Base-by-base conservation (phyloP, 1,140 invertebrate genomes). In the Metaphire vulgaris region DNA sequence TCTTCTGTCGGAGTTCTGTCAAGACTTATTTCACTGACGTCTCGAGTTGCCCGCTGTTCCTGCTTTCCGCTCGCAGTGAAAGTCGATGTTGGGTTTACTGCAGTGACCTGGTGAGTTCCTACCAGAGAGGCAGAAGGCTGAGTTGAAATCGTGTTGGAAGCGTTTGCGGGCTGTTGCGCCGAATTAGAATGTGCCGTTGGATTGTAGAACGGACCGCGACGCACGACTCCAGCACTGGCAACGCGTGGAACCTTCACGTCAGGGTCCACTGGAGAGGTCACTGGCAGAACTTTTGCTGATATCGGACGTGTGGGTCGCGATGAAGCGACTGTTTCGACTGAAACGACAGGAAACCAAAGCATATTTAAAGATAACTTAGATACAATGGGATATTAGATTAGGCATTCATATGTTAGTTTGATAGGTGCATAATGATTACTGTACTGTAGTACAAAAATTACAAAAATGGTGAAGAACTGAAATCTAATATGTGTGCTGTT, bases 1-100 rank as follows among this genome's bases (percentile, higher is more conserved):
- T 84, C 85, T 76, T 86, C 85, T 21, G 85, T 86, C 12, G 85
- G 85, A 0, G 85, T 86, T 31, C 81, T 72, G 75, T 85, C 84
- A 21, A 80, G 41, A n/a, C 33, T 34, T 16, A 79, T n/a, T 12
- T 65, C 72, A 1, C 15, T 26, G 67, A 82, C 82, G 72, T 82
- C 64, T 81, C 73, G 75, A 84, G 29, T 72, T 81, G 81, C 76
- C 81, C 82, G 32, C 14, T 80, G 78, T 56, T 79, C 73, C 29
- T 77, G 76, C 64, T 80, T 67, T 32, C 77, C 68, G 66, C 79
- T 80, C 6, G 6, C 21, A 21, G 41, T 56, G 41, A 21, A 56
- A 21, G 41, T 56, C 6, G 41, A 56, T 70, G 65, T 12, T 56
- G 41, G 41, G 21, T 56, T 56, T 6, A 21, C 6, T 56, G 6